phyloP scores from a whole-genome alignment of 2,888 invertebrate genomes.

The Bombylius major region DNA sequence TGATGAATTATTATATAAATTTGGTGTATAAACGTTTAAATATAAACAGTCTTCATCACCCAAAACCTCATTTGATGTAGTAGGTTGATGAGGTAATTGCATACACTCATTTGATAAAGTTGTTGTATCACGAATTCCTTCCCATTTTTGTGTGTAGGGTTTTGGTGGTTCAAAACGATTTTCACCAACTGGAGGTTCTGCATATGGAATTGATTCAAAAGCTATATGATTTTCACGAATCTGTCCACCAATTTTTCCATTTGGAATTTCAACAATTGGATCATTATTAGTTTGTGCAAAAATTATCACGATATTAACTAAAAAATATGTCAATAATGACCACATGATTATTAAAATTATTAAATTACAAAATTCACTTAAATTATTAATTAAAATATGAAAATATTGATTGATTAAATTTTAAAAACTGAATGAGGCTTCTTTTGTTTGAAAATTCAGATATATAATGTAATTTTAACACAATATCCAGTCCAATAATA shows the following conservation, averaged over 20 bases:
- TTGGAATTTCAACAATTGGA: conserved; percentile 17
- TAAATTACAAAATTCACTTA: too few species aligned
- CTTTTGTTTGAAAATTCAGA: too few species aligned
- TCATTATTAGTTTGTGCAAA: too few species aligned
- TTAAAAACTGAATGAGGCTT: too few species aligned
- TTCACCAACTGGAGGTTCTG: conserved; percentile 49
- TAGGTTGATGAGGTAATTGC: conserved; percentile 42
- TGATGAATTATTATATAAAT: conserved; percentile 27
- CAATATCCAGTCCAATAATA: too few species aligned
- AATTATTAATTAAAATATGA: too few species aligned
- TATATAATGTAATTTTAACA: too few species aligned
- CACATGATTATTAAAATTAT: too few species aligned
- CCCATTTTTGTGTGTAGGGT: conserved; percentile 21
- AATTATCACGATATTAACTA: too few species aligned
- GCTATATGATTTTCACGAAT: conserved; percentile 37
- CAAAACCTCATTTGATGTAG: conserved; percentile 22
- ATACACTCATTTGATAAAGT: conserved; percentile 45
- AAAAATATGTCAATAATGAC: too few species aligned
- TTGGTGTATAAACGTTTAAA: conserved; percentile 49
- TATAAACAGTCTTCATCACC: conserved; percentile 58
- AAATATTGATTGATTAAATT: too few species aligned
- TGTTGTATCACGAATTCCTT: conserved; percentile 39
- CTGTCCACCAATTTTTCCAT: conserved; percentile 25
- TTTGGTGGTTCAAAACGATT: conserved; percentile 42
- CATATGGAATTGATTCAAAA: conserved; percentile 55